Evolutionary conservation across 1,140 invertebrate genomes (phyloP).

Genomic region (Drosophila ironensis): DNA sequence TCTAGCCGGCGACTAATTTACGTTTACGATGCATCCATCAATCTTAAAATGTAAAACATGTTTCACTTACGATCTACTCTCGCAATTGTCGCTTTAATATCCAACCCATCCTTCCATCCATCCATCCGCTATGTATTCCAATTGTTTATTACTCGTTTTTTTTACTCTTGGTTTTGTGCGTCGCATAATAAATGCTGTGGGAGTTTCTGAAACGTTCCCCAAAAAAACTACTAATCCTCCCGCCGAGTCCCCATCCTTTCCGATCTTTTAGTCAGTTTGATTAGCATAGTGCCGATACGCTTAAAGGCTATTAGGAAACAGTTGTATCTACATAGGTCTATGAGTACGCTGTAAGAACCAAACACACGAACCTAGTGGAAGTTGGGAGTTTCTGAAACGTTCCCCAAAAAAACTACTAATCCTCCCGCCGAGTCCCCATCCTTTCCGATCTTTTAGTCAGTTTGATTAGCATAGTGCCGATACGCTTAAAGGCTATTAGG

Average conservation of each 20-base stretch:
- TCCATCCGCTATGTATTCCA: too few species aligned
- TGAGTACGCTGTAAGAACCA: constrained; percentile 55
- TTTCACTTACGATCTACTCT: constrained; percentile 66
- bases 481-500: constrained; percentile 73
- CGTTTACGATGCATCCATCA: constrained; percentile 57
- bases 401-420: constrained; percentile 21
- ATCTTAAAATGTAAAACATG: constrained; percentile 69
- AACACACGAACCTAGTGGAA: constrained; percentile 38
- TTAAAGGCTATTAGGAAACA: constrained; percentile 78
- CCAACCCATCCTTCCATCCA: neutral
- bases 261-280: constrained; percentile 42
- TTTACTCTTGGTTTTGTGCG: constrained; percentile 60
- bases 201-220: constrained; percentile 36
- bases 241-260: constrained; percentile 11
- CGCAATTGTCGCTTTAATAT: constrained; percentile 25
- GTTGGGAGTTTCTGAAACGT: constrained; percentile 33
- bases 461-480: constrained; percentile 63
- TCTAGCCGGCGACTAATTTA: constrained; percentile 39
- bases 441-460: constrained; percentile 34
- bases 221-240: too few species aligned
- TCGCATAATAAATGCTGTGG: constrained; percentile 81
- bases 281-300: constrained; percentile 64
- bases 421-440: too few species aligned
- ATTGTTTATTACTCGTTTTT: constrained; percentile 19
- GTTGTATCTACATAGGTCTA: constrained; percentile 80